These are phyloP conservation scores for Musca domestica DNA, from an alignment of 1,140 invertebrate genomes.

Conservation along the genomic window DNA sequence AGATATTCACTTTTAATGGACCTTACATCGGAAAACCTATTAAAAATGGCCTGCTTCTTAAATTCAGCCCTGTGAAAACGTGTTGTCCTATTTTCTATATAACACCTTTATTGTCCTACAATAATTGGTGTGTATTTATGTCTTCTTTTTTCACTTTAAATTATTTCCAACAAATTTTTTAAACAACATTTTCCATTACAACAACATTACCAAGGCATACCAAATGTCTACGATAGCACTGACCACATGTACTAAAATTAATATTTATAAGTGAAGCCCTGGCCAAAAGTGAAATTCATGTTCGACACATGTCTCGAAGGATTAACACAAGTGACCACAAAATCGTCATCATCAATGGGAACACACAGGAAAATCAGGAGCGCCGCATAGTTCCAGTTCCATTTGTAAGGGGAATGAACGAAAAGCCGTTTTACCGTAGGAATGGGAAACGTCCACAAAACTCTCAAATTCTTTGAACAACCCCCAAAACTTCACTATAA, in stretches of 20 bases:
- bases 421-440: not conserved
- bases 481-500: no score
- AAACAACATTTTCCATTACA: slow-evolving; percentile 48
- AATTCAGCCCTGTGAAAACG: no score
- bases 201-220: slow-evolving; percentile 52
- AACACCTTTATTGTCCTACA: not conserved
- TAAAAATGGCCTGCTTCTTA: no score
- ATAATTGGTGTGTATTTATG: not conserved
- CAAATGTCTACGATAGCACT: slow-evolving; percentile 52
- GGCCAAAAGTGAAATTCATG: slow-evolving; percentile 43
- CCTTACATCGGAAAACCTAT: no score
- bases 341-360: slow-evolving; percentile 44
- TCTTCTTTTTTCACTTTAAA: no score
- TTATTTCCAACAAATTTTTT: slow-evolving; percentile 5
- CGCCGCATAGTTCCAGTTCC: not conserved
- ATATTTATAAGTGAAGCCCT: slow-evolving; percentile 49
- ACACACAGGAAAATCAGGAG: not conserved
- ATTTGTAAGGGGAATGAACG: not conserved
- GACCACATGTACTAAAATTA: slow-evolving; percentile 41
- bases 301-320: slow-evolving; percentile 53
- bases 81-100: not conserved
- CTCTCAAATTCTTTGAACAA: not conserved
- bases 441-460: not conserved
- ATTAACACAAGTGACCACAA: slow-evolving; percentile 53
- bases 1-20: no score